Conservation (phyloP, 2,797 vertebrate species). For the Amniataba percoides region DNA sequence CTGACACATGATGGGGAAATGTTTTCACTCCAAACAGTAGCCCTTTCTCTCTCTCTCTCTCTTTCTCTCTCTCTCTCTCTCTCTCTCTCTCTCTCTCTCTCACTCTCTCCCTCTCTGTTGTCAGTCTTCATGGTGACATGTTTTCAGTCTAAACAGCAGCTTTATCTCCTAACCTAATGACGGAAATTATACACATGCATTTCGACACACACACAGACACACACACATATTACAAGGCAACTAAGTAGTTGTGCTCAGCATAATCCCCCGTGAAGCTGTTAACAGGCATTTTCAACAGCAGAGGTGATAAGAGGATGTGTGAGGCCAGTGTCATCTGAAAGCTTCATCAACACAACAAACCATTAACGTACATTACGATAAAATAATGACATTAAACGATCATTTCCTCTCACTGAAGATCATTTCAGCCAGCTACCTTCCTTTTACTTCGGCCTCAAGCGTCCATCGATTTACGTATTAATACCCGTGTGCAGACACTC, state of each 20-base stretch:
- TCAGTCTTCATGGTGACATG: conserved; percentile 17
- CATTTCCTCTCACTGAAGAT: not conserved
- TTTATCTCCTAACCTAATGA: conserved; percentile 1
- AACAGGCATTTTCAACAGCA: not conserved
- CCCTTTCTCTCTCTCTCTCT: too few relatives aligned
- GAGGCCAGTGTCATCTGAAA: not conserved
- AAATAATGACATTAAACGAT: not conserved
- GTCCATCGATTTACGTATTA: not conserved
- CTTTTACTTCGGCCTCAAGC: not conserved
- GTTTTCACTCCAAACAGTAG: too few relatives aligned
- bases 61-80: not conserved
- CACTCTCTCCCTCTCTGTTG: not conserved
- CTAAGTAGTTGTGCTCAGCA: not conserved
- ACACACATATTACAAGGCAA: not conserved
- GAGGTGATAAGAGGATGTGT: not conserved
- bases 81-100: not conserved
- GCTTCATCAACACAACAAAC: not conserved
- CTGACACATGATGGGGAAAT: not conserved
- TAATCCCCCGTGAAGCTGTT: not conserved
- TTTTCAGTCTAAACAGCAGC: conserved; percentile 32
- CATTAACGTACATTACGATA: not conserved
- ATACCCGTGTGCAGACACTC: not conserved
- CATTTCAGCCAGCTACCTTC: not conserved
- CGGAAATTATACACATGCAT: not conserved
- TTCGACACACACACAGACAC: not conserved